Conservation (phyloP, 1,140 invertebrate genomes). For the Nautilus pompilius region DNA sequence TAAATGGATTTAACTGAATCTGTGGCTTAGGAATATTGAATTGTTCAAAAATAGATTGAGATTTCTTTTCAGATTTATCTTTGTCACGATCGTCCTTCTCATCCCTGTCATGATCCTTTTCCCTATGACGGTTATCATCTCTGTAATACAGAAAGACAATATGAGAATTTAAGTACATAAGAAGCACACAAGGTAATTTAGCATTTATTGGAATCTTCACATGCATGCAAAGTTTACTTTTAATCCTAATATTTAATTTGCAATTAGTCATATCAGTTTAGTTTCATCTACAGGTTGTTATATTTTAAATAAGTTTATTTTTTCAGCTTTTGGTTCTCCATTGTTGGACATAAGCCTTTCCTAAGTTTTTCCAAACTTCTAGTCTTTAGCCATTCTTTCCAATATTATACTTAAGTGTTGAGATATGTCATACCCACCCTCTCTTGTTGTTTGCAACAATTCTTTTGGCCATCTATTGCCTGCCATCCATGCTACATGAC, state of each 20-base stretch:
- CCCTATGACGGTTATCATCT: slow-evolving; percentile 16
- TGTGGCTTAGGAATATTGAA: slow-evolving; percentile 46
- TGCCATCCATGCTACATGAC: too few relatives aligned
- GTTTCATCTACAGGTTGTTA: background rate
- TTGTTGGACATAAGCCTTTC: too few relatives aligned
- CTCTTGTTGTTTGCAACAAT: too few relatives aligned
- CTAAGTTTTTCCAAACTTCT: too few relatives aligned
- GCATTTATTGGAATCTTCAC: background rate
- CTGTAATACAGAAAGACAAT: slow-evolving; percentile 14
- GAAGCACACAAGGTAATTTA: background rate
- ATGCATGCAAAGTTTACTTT: background rate
- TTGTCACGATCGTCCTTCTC: slow-evolving; percentile 18
- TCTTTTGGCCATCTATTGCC: too few relatives aligned
- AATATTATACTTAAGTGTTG: too few relatives aligned
- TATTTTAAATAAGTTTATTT: background rate
- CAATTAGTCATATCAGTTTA: background rate
- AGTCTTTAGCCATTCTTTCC: too few relatives aligned
- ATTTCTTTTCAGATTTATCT: slow-evolving; percentile 31
- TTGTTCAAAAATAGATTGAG: slow-evolving; percentile 48
- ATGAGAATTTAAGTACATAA: background rate
- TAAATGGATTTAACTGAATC: slow-evolving; percentile 49
- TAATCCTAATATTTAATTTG: background rate
- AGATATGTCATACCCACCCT: too few relatives aligned
- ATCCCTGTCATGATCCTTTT: slow-evolving; percentile 12
- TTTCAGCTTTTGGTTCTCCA: background rate